Percentiles rank a stretch among this genome's conserved stretches.
phyloP scores from a whole-genome alignment of 30 jellyfish, hydroid and myxozoan species.

The Aurelia sp. region DNA sequence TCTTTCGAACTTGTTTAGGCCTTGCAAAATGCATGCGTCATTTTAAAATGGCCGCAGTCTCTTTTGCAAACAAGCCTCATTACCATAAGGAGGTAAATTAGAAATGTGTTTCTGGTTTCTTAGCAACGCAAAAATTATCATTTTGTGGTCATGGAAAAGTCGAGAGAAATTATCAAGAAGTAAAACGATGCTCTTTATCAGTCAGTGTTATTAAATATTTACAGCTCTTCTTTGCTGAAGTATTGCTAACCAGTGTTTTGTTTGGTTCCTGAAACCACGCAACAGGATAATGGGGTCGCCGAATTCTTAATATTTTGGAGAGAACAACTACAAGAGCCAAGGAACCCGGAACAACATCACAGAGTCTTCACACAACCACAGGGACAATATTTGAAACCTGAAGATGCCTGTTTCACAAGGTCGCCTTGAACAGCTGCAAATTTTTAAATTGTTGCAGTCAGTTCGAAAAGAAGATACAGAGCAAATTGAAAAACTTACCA shows the following conservation, averaged over 20 bases:
- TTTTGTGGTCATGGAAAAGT: constrained; percentile 22
- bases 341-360: too few relatives aligned
- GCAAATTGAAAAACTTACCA: constrained; percentile 66
- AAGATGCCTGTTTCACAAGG: constrained; percentile 89
- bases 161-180: not conserved
- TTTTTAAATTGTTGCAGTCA: constrained; percentile 85
- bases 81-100: constrained; percentile 7
- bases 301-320: too few relatives aligned
- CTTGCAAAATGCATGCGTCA: too few relatives aligned
- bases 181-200: constrained; percentile 73
- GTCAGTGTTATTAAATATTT: constrained; percentile 52
- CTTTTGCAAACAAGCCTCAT: not conserved
- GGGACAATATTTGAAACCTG: too few relatives aligned
- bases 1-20: not conserved
- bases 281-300: not conserved
- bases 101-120: constrained; percentile 1
- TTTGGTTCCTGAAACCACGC: constrained; percentile 20
- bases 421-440: constrained; percentile 84
- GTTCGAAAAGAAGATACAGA: constrained; percentile 78
- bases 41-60: not conserved
- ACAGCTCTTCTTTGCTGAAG: not conserved
- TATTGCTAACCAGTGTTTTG: not conserved
- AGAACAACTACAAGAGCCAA: too few relatives aligned
- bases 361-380: too few relatives aligned
- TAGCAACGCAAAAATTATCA: constrained; percentile 24